These are phyloP conservation scores for Cephus rjabovi DNA, from an alignment of 2,888 invertebrate genomes.

Conservation along the genomic window DNA sequence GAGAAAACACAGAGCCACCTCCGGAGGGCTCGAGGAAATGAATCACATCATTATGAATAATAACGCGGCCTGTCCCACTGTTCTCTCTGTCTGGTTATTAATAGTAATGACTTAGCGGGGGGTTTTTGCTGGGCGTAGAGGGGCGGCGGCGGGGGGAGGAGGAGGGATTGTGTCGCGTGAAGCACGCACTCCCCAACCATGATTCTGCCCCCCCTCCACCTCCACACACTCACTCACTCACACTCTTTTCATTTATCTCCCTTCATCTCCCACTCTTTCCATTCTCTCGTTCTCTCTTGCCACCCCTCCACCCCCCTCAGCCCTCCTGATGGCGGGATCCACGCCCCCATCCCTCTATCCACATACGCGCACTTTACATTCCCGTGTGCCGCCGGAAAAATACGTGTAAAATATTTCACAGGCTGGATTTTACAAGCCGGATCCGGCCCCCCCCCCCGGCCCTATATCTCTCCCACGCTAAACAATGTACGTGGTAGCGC, in stretches of 20 bases:
- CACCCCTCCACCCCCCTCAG: slow-evolving; percentile 7
- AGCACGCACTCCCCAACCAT: slow-evolving; percentile 50
- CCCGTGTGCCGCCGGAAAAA: slow-evolving; percentile 16
- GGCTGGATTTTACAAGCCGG: slow-evolving; percentile 29
- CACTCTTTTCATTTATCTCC: background rate
- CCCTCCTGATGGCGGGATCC: background rate
- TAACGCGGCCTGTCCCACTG: slow-evolving; percentile 44
- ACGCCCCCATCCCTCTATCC: background rate
- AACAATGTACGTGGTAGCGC: slow-evolving; percentile 1
- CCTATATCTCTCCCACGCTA: background rate
- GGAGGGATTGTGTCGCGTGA: slow-evolving; percentile 52
- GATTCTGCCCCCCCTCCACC: slow-evolving; percentile 18
- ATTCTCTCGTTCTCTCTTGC: slow-evolving; percentile 1
- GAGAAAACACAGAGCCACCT: slow-evolving; percentile 21
- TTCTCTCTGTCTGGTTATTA: slow-evolving; percentile 54
- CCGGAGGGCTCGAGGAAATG: slow-evolving; percentile 36
- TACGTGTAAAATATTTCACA: slow-evolving; percentile 40
- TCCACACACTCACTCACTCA: background rate
- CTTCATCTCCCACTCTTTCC: slow-evolving; percentile 6
- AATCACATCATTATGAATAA: slow-evolving; percentile 60
- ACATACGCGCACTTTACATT: slow-evolving; percentile 9
- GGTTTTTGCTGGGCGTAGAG: slow-evolving; percentile 42
- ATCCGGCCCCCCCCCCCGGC: slow-evolving; percentile 10
- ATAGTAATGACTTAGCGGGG: slow-evolving; percentile 54
- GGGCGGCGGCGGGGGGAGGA: background rate